Evolutionary conservation across 1,140 invertebrate species (phyloP), one percentile per base, ranked within the genome.

Genomic region (Sweltsa coloradensis): DNA sequence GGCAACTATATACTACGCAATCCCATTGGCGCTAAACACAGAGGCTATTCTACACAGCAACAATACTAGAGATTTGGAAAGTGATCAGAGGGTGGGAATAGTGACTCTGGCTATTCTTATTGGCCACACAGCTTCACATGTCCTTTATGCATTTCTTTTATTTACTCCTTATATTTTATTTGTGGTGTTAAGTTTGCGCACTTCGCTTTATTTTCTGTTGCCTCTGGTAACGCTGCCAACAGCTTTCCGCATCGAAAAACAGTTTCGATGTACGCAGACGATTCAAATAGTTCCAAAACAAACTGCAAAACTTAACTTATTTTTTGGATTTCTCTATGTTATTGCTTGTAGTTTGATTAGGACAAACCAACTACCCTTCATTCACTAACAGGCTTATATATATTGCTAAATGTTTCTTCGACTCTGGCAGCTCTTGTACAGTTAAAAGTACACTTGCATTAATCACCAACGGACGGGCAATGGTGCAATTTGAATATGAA

Each of bases 21-120:
- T 96, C 55, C 93, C 93, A 7, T 63, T 97, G 50, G 91, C 92
- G 5, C 66, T 97, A 1, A 96, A 95, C 56, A 93, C 91, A 7
- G 92, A 95, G 64, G 91, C 91, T 21, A 94, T 96, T 57, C 68
- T 97, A 37, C 92, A 96, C 61, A 89, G 86, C 55, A 97, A 96
- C 56, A 96, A 96, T 62, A 91, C 89, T 1, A 74, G 91, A 51
- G 91, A 96, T 68, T 73, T 88, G 53, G 87, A 89, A 49, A 79
- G 75, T 51, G 91, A 95, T 60, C 78, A 76, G 41, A 76, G 75
- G 58, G 89, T 85, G 47, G 89, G 89, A 31, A 91, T 92, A 51
- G 85, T 96, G 0, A 96, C 92, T 5, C 64, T 96, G 52, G 90
- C 93, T 6, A 94, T 97, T 59, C 64, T 94, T n/a, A 83, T 96